phyloP scores from a whole-genome alignment of 2,113 vertebrate genomes.

The Callorhinus ursinus region DNA sequence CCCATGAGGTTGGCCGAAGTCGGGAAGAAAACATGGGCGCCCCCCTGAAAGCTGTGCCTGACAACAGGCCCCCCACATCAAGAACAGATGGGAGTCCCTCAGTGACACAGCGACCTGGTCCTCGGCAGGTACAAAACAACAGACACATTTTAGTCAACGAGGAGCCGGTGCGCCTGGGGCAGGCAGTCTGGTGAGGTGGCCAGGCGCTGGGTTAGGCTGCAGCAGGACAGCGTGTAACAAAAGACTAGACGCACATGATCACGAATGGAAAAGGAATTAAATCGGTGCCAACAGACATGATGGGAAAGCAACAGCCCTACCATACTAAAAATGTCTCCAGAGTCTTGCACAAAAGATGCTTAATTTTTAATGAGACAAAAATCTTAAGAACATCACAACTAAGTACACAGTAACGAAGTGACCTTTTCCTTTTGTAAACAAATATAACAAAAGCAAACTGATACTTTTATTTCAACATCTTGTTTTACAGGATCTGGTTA shows the following conservation, averaged over 20 bases:
- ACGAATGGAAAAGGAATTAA: background rate
- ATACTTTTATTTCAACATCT: background rate
- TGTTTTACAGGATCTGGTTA: background rate
- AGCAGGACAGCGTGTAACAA: background rate
- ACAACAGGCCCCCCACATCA: background rate
- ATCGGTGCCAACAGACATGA: background rate
- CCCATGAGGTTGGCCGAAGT: fast-evolving
- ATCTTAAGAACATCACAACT: background rate
- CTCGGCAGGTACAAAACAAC: background rate
- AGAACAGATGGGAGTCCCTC: background rate
- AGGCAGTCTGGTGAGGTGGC: background rate
- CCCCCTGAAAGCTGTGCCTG: background rate
- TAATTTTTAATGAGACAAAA: conserved; percentile 25
- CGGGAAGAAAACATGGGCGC: background rate
- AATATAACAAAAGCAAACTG: background rate
- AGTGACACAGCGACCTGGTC: background rate
- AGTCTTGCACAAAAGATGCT: background rate
- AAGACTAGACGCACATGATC: background rate
- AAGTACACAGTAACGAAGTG: background rate
- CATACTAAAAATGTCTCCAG: background rate
- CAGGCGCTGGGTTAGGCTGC: background rate
- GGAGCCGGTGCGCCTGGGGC: background rate
- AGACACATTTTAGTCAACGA: background rate
- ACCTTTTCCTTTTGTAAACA: conserved; percentile 33
- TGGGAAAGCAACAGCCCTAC: background rate